A percentile compares a stretch with the other conserved stretches of the same genome.
Evolutionary conservation across 2,888 invertebrate species (phyloP).

Genomic region (Drosophila formosana): DNA sequence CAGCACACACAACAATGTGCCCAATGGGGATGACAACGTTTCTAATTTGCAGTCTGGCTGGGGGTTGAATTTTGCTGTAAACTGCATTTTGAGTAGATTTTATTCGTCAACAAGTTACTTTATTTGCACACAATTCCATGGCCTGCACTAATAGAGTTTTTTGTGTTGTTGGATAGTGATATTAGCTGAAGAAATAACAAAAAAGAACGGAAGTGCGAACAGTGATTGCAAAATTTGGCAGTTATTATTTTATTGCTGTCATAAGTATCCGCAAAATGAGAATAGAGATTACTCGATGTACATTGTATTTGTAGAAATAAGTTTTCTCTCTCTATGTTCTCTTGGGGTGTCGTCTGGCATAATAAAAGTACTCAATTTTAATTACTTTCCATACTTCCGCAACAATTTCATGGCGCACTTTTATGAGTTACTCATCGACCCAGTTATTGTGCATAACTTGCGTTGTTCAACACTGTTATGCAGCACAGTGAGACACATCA

Average conservation of each 20-base stretch:
- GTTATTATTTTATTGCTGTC: too few relatives aligned
- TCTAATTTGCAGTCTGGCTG: constrained; percentile 35
- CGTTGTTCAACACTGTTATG: constrained; percentile 43
- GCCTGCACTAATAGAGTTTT: neutral
- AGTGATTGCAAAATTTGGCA: neutral
- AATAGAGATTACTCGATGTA: neutral
- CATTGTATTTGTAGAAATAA: constrained; percentile 1
- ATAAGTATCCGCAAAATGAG: too few relatives aligned
- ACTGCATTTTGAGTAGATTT: constrained; percentile 4
- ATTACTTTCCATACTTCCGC: constrained; percentile 24
- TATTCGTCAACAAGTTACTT: constrained; percentile 13
- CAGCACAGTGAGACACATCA: constrained; percentile 9
- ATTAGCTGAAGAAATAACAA: neutral
- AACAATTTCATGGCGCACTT: constrained; percentile 23
- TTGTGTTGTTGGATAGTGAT: neutral
- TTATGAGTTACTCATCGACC: constrained; percentile 21
- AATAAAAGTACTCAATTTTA: constrained; percentile 24
- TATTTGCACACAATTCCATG: neutral
- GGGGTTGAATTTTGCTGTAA: constrained; percentile 3
- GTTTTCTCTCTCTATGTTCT: neutral
- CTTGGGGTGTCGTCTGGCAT: neutral
- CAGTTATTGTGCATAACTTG: constrained; percentile 34
- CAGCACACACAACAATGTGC: constrained; percentile 24
- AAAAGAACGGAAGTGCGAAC: too few relatives aligned
- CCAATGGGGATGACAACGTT: constrained; percentile 46